phyloP scores from a whole-genome alignment of 1,140 invertebrate species.

The Ericerus pela region DNA sequence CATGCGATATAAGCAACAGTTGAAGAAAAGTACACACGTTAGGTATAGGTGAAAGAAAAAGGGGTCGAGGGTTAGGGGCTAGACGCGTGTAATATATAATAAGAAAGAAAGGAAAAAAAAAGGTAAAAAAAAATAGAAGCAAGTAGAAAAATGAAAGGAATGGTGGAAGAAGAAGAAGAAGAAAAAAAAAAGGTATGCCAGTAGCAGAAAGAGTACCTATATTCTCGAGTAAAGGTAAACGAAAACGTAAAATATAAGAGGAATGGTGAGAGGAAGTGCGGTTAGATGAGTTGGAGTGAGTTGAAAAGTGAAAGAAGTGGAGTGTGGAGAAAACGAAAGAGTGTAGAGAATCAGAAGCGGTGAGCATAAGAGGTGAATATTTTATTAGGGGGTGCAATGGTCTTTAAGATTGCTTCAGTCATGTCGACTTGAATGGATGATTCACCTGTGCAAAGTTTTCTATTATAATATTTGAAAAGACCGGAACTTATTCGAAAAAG shows the following conservation, averaged over 20 bases:
- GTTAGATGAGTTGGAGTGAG: too few species aligned
- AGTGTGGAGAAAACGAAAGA: too few species aligned
- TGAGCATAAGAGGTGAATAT: conserved; percentile 1
- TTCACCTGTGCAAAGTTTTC: conserved; percentile 7
- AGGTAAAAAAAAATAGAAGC: neutral
- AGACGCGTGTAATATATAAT: too few species aligned
- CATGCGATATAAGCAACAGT: conserved; percentile 7
- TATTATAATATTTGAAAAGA: conserved; percentile 12
- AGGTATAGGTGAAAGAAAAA: neutral
- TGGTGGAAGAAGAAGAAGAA: too few species aligned
- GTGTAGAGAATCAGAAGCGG: too few species aligned
- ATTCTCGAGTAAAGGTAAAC: too few species aligned
- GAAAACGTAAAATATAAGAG: too few species aligned
- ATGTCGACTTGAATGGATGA: conserved; percentile 2
- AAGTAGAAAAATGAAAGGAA: neutral
- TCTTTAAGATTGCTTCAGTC: conserved; percentile 3
- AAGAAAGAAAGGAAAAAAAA: too few species aligned
- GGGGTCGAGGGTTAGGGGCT: neutral
- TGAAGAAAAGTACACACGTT: neutral
- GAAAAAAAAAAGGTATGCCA: too few species aligned
- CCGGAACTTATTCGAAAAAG: neutral
- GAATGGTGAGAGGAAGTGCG: too few species aligned
- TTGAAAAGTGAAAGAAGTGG: too few species aligned
- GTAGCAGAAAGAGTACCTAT: too few species aligned
- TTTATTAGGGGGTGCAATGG: conserved; percentile 7